Conservation (phyloP, 2,888 invertebrate genomes). For the Conops quadrifasciatus region DNA sequence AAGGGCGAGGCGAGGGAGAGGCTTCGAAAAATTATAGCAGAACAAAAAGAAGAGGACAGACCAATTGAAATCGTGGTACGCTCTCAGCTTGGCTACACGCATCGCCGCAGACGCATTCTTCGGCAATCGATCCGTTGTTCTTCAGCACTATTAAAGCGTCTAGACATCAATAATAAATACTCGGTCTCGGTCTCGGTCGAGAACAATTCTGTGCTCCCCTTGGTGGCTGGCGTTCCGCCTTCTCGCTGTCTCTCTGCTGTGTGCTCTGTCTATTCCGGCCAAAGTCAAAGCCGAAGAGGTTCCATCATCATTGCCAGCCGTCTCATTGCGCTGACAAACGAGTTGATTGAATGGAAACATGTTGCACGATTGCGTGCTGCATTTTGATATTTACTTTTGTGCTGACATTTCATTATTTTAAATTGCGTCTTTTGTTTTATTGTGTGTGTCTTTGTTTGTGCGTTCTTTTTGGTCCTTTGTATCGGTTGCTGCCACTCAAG, state of each 20-base stretch:
- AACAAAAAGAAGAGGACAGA: too few species aligned
- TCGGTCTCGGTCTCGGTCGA: background rate
- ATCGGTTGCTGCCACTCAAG: background rate
- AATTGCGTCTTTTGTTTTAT: background rate
- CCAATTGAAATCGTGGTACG: conserved; percentile 30
- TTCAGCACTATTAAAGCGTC: conserved; percentile 24
- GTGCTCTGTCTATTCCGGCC: too few species aligned
- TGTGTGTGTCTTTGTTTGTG: background rate
- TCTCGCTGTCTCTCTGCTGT: background rate
- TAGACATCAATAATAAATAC: conserved; percentile 31
- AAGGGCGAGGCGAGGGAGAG: background rate
- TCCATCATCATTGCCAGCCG: too few species aligned
- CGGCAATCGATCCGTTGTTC: background rate
- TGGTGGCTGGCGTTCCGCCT: background rate
- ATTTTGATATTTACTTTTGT: conserved; percentile 20
- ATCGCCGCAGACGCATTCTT: background rate
- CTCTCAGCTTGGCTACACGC: conserved; percentile 31
- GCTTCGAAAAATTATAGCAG: too few species aligned
- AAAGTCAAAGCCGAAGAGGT: too few species aligned
- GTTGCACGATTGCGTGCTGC: conserved; percentile 24
- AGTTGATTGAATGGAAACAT: conserved; percentile 24
- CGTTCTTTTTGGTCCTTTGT: background rate
- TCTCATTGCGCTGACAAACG: conserved; percentile 21
- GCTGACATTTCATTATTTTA: conserved; percentile 7
- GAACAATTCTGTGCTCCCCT: too few species aligned